A percentile compares a stretch with the other conserved stretches of the same genome.
Evolutionary conservation across 2,888 invertebrate genomes (phyloP).

Genomic region (Leptinotarsa juncta): DNA sequence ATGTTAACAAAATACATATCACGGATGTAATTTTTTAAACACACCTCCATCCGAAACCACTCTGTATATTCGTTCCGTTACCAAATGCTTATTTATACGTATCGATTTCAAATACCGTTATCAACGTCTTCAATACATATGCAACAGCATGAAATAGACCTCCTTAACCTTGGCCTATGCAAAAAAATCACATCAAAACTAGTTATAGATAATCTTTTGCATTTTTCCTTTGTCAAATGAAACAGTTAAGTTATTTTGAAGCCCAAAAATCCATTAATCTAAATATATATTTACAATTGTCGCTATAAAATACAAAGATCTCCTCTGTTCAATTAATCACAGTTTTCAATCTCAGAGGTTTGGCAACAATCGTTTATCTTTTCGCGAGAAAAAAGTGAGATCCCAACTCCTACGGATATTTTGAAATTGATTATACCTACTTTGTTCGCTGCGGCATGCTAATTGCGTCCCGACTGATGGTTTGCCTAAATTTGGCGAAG

Average conservation of each 20-base stretch:
- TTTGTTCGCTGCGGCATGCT: background rate
- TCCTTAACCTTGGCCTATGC: background rate
- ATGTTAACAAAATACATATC: too few species aligned
- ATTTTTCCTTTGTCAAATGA: background rate
- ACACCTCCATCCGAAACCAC: too few species aligned
- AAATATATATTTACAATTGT: background rate
- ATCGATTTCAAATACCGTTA: background rate
- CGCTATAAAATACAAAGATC: background rate
- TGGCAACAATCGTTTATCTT: constrained; percentile 2
- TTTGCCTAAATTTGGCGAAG: background rate
- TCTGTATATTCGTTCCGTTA: background rate
- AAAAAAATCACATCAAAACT: background rate
- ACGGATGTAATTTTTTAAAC: too few species aligned
- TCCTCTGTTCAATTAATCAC: constrained; percentile 9
- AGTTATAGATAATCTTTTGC: background rate
- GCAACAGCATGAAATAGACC: constrained; percentile 2
- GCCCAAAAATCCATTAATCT: background rate
- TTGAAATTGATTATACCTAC: background rate
- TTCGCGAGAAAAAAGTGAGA: background rate
- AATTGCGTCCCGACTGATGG: background rate
- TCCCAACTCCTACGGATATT: background rate
- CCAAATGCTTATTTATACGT: background rate
- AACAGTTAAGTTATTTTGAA: background rate
- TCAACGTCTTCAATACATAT: background rate
- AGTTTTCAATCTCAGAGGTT: constrained; percentile 1